phyloP scores from a whole-genome alignment of 37 sponge, comb jelly and placozoan species.

The Geodia barretti region DNA sequence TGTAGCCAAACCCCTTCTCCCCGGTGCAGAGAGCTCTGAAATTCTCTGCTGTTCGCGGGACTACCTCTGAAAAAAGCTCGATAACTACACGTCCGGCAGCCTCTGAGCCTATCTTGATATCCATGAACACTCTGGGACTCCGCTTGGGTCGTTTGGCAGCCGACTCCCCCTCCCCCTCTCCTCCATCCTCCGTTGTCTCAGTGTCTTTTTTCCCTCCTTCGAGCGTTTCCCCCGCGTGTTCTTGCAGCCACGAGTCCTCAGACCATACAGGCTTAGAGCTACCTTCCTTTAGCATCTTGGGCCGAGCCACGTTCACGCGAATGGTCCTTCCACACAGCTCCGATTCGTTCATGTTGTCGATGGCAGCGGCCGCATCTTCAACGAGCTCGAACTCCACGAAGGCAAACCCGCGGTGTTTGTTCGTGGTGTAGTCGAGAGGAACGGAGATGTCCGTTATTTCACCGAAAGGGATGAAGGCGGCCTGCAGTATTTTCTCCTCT shows the following conservation, averaged over 20 bases:
- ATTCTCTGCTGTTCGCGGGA: constrained; percentile 86
- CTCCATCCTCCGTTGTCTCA: constrained; percentile 13
- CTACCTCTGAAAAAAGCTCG: constrained; percentile 77
- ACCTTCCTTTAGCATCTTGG: constrained; percentile 92
- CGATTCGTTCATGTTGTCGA: constrained; percentile 99
- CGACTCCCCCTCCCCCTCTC: constrained; percentile 58
- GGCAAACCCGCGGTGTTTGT: constrained; percentile 95
- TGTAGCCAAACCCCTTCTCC: constrained; percentile 97
- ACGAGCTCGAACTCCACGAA: constrained; percentile 96
- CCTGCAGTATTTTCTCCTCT: constrained; percentile 95
- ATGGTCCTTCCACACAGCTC: constrained; percentile 96
- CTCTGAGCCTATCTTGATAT: constrained; percentile 79
- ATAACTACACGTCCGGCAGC: constrained; percentile 71
- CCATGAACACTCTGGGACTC: constrained; percentile 70
- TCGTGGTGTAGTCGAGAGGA: constrained; percentile 92
- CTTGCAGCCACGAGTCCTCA: constrained; percentile 93
- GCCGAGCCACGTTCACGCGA: constrained; percentile 89
- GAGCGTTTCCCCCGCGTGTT: constrained; percentile 77
- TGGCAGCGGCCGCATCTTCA: constrained; percentile 99
- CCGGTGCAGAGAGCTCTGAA: constrained; percentile 92
- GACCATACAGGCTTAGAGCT: constrained; percentile 92
- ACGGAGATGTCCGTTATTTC: constrained; percentile 94
- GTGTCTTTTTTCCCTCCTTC: constrained; percentile 28
- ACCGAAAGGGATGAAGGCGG: constrained; percentile 98
- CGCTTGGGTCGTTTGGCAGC: constrained; percentile 48